phyloP scores from a whole-genome alignment of 2,888 invertebrate genomes.

The Orthonevra nobilis region DNA sequence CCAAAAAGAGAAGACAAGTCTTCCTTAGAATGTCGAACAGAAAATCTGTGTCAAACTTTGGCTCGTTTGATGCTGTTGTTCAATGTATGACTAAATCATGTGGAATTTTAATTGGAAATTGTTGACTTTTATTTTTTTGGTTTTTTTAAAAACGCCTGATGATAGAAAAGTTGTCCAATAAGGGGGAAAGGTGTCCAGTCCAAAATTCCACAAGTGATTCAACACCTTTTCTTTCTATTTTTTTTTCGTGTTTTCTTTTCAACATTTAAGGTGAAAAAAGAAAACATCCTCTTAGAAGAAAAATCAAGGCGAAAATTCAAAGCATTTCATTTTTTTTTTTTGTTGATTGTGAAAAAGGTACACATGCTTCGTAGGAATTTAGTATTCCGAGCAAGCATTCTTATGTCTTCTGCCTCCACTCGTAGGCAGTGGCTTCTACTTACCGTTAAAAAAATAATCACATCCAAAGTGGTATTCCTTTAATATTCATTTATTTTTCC shows the following conservation, averaged over 20 bases:
- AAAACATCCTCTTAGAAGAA: background rate
- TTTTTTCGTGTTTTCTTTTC: background rate
- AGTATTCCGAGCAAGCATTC: conserved; percentile 30
- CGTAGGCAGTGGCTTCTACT: no score
- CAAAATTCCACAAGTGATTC: no score
- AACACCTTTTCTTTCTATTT: background rate
- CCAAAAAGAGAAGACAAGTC: conserved; percentile 17
- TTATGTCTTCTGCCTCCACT: conserved; percentile 28
- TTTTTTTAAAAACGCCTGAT: background rate
- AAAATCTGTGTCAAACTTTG: conserved; percentile 59
- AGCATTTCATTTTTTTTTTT: no score
- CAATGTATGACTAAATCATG: conserved; percentile 51
- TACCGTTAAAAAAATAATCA: conserved; percentile 56
- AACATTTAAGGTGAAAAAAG: background rate
- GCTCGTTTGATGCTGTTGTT: conserved; percentile 3
- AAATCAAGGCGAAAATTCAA: conserved; percentile 16
- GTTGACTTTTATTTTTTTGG: conserved; percentile 37
- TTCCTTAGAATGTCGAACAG: conserved; percentile 54
- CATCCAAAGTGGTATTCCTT: conserved; percentile 45
- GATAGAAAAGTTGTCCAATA: conserved; percentile 45
- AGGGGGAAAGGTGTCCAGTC: conserved; percentile 4
- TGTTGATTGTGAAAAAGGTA: conserved; percentile 24
- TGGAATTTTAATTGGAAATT: conserved; percentile 66
- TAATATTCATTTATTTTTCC: conserved; percentile 57
- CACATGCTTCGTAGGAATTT: conserved; percentile 7